A percentile compares a stretch with the other conserved stretches of the same genome.
Evolutionary conservation across 2,113 vertebrate genomes (phyloP).

Genomic region (Pycnonotus jocosus): DNA sequence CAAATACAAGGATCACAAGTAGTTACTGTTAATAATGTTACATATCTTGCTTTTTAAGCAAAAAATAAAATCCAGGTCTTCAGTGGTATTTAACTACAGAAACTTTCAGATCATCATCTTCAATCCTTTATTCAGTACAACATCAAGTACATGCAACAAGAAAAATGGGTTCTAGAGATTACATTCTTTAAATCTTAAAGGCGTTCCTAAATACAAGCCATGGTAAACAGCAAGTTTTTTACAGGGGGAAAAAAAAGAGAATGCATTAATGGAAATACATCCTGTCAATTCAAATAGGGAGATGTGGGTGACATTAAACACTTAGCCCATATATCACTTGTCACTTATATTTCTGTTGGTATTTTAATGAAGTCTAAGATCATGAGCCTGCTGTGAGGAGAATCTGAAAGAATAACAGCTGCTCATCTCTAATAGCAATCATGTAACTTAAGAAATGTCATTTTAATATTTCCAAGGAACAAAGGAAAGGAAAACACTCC

Average conservation of each 20-base stretch:
- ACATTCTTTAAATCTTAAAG: not conserved
- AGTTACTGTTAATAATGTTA: not conserved
- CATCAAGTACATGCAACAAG: not conserved
- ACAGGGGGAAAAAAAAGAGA: fast-evolving
- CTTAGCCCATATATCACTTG: not conserved
- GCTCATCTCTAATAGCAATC: not conserved
- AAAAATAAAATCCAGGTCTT: not conserved
- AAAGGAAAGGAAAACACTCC: not conserved
- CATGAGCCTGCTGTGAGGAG: not conserved
- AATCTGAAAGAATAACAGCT: not conserved
- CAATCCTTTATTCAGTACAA: not conserved
- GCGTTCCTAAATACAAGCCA: not conserved
- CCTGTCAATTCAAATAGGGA: not conserved
- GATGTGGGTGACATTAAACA: not conserved
- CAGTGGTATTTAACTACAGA: not conserved
- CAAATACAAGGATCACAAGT: not conserved
- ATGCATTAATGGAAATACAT: not conserved
- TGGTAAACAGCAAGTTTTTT: not conserved
- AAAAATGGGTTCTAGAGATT: not conserved
- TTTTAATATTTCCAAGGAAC: not conserved
- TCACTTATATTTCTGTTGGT: not conserved
- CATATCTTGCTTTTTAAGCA: not conserved
- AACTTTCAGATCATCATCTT: not conserved
- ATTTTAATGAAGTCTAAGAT: not conserved
- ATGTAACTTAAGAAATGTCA: not conserved